A percentile compares a stretch with the other conserved stretches of the same genome.
These are phyloP conservation scores for Odontomachus brunneus DNA, from an alignment of 1,140 invertebrate genomes.

Conservation along the genomic window DNA sequence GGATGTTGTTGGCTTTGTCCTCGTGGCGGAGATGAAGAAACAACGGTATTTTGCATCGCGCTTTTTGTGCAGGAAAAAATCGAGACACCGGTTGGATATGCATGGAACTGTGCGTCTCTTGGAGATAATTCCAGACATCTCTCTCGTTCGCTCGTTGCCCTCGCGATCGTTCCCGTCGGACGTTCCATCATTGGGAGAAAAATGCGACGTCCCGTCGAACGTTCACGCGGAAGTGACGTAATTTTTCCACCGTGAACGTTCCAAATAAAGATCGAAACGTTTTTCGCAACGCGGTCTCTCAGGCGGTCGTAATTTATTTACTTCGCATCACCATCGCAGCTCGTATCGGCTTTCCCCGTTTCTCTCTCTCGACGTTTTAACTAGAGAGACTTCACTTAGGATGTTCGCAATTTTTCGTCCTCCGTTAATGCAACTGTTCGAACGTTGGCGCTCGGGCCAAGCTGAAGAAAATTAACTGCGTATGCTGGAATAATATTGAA, in stretches of 20 bases:
- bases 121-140: conserved; percentile 18
- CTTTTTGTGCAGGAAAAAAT: conserved; percentile 19
- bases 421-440: neutral
- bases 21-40: neutral
- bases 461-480: too few relatives aligned
- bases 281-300: too few relatives aligned
- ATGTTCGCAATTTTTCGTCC: conserved; percentile 9
- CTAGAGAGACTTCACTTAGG: too few relatives aligned
- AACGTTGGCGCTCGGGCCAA: too few relatives aligned
- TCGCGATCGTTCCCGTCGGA: too few relatives aligned
- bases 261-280: too few relatives aligned
- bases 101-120: neutral
- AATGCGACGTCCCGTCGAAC: conserved; percentile 25
- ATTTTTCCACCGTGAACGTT: neutral
- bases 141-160: too few relatives aligned
- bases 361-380: too few relatives aligned
- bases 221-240: neutral
- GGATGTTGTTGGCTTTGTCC: conserved; percentile 49
- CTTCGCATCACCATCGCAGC: too few relatives aligned
- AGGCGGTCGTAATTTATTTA: too few relatives aligned
- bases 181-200: neutral
- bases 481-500: too few relatives aligned
- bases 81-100: neutral
- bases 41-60: conserved; percentile 6
- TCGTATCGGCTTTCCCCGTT: too few relatives aligned